Base-by-base conservation (phyloP, 2,113 vertebrate species). In the Sander vitreus region DNA sequence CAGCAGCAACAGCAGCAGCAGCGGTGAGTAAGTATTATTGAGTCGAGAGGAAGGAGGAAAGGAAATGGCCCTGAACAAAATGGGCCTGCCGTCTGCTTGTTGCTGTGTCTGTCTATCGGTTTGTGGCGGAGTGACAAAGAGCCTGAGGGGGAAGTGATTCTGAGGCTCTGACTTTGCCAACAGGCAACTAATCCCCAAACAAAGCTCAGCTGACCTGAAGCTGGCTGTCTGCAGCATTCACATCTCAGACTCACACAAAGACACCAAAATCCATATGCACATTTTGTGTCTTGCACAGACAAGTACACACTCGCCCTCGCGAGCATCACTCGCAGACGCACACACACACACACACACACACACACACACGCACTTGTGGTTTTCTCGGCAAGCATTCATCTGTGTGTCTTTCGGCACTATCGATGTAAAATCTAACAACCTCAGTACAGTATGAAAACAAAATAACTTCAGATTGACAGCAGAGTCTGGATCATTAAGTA, bases 151-250 rank as follows among this genome's bases (percentile, higher is more conserved):
- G 80, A 89, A 86, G 85, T 84, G 86, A 92, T 78, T 91, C 86
- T 51, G 81, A 86, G 76, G 86, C 84, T 80, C 77, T 88, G 88
- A 91, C 93, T 93, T 92, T 92, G 92, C 91, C 89, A 92, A 88
- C 84, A 88, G 93, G 86, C 89, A 80, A 84, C 89, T 92, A 92
- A 94, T 93, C 89, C 90, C 74, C 69, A 76, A 86, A 91, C 87
- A 91, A 87, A 89, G 82, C 87, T 87, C 80, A 73, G 88, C 82
- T 92, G 88, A 91, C 91, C 90, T 87, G 78, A 72, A 90, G 89
- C 89, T 70, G 79, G 70, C 85, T 76, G 82, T 91, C 87, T 90
- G 85, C 81, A 36, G 89, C 65, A 58, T 89, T 72, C 81, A 68
- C 70, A 15, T 68, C 73, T 85, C 65, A 76, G 67, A 43, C 8